phyloP scores from a whole-genome alignment of 1,140 invertebrate genomes.

The Eufriesea mexicana region DNA sequence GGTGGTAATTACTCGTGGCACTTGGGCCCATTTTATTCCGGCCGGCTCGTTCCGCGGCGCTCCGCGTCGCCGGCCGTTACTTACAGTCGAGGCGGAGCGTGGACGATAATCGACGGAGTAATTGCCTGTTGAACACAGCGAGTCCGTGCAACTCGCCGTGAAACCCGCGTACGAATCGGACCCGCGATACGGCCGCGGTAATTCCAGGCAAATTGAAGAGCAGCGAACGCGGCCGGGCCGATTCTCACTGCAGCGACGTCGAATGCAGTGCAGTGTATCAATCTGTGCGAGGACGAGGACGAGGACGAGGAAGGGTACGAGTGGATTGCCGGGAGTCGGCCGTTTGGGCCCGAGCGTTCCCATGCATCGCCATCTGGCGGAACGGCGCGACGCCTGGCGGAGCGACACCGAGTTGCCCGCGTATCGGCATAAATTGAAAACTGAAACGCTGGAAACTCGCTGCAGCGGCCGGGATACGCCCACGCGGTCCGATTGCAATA shows the following conservation, averaged over 20 bases:
- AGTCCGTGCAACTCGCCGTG: too few relatives aligned
- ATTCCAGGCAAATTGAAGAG: conserved; percentile 13
- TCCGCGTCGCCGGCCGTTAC: background rate
- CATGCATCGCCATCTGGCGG: too few relatives aligned
- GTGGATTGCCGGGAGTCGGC: too few relatives aligned
- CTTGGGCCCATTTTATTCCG: too few relatives aligned
- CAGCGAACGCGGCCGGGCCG: background rate
- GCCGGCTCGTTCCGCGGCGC: background rate
- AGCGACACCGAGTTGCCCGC: too few relatives aligned
- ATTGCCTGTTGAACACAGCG: conserved; percentile 1
- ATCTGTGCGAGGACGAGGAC: too few relatives aligned
- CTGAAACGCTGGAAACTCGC: too few relatives aligned
- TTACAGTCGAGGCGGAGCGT: background rate
- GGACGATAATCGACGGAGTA: conserved; percentile 4
- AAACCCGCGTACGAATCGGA: too few relatives aligned
- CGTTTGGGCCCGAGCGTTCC: too few relatives aligned
- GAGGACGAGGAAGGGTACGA: too few relatives aligned
- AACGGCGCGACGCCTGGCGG: background rate
- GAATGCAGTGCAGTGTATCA: background rate
- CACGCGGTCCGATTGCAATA: conserved; percentile 28
- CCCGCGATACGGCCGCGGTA: background rate
- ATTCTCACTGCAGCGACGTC: background rate
- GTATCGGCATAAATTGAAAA: too few relatives aligned
- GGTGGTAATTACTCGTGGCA: too few relatives aligned
- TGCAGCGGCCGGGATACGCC: conserved; percentile 3